Percentiles rank a stretch among this genome's conserved stretches.
These are phyloP conservation scores for Labeo calbasu DNA, from an alignment of 2,797 vertebrate genomes.

Conservation along the genomic window DNA sequence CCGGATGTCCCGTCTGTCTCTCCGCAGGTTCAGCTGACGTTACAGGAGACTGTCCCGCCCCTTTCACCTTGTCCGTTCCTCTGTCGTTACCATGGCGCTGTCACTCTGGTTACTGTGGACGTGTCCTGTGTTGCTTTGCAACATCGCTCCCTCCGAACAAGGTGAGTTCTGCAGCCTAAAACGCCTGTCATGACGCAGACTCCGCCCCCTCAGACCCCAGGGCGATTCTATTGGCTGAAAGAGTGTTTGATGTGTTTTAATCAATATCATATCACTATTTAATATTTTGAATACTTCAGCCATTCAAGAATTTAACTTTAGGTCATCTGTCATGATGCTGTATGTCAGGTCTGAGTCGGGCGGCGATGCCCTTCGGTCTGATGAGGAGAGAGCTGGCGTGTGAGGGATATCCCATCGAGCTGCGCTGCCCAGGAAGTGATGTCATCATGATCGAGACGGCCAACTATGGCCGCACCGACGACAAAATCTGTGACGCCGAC, in stretches of 20 bases:
- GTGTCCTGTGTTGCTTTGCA: constrained; percentile 73
- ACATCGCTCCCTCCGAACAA: constrained; percentile 75
- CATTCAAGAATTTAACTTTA: neutral
- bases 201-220: neutral
- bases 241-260: neutral
- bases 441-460: constrained; percentile 95
- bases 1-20: neutral
- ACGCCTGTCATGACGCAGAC: neutral
- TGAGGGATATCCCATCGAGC: constrained; percentile 93
- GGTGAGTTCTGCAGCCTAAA: constrained; percentile 65
- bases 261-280: neutral
- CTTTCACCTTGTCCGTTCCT: constrained; percentile 59
- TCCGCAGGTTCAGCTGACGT: constrained; percentile 65
- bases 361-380: constrained; percentile 91
- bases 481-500: constrained; percentile 95
- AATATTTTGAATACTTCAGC: neutral
- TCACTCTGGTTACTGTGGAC: constrained; percentile 78
- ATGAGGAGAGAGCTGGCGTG: constrained; percentile 92
- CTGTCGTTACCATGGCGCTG: constrained; percentile 71
- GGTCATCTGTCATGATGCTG: neutral
- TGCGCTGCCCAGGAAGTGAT: constrained; percentile 93
- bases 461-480: constrained; percentile 92
- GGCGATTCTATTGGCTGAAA: neutral
- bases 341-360: constrained; percentile 83
- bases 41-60: constrained; percentile 66